Conservation (phyloP, 2,888 invertebrate genomes). For the Octodonta nipae region DNA sequence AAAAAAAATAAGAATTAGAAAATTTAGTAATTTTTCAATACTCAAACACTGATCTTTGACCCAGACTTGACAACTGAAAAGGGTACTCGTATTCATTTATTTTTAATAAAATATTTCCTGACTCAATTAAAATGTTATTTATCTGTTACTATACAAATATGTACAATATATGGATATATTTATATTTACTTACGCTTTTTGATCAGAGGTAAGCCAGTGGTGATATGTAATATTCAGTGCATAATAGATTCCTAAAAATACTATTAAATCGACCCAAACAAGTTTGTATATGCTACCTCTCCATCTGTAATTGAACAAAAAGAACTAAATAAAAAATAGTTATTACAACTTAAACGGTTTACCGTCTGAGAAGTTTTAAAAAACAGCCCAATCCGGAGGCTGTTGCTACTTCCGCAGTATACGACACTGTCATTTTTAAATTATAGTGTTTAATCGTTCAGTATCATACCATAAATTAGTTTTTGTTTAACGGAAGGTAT, state of each 20-base stretch:
- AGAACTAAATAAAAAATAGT: slow-evolving; percentile 6
- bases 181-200: slow-evolving; percentile 59
- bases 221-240: slow-evolving; percentile 65
- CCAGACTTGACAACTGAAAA: too few relatives aligned
- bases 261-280: slow-evolving; percentile 74
- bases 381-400: slow-evolving; percentile 68
- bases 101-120: not conserved
- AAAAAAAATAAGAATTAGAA: too few relatives aligned
- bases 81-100: too few relatives aligned
- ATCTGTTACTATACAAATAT: too few relatives aligned
- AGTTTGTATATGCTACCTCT: slow-evolving; percentile 88
- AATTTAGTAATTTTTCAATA: too few relatives aligned
- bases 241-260: slow-evolving; percentile 69
- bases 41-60: too few relatives aligned
- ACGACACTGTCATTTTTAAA: slow-evolving; percentile 24
- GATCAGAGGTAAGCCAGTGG: slow-evolving; percentile 48
- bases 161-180: too few relatives aligned
- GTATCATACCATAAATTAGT: too few relatives aligned
- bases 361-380: slow-evolving; percentile 71
- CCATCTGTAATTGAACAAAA: slow-evolving; percentile 60
- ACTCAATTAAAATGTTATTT: too few relatives aligned
- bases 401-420: slow-evolving; percentile 25
- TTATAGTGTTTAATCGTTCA: too few relatives aligned
- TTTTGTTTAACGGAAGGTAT: too few relatives aligned
- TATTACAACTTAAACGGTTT: slow-evolving; percentile 22